phyloP scores from a whole-genome alignment of 2,797 vertebrate genomes.

The Myoxocephalus aenaeus region DNA sequence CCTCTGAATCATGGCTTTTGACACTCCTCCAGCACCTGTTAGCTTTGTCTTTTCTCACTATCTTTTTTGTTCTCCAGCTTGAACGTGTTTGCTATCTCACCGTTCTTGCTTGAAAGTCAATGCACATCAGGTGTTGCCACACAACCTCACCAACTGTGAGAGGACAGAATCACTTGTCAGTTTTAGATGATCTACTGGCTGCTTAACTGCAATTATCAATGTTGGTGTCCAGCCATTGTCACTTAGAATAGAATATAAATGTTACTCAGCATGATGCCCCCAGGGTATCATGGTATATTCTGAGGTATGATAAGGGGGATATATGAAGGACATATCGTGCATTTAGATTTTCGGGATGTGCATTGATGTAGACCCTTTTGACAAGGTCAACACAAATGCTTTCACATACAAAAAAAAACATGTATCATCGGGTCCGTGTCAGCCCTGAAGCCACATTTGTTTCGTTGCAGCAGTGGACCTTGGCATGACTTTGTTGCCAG shows the following conservation, averaged over 20 bases:
- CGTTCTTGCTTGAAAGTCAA: conserved; percentile 32
- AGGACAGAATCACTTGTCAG: conserved; percentile 12
- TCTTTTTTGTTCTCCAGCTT: conserved; percentile 51
- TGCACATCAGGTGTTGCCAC: conserved; percentile 15
- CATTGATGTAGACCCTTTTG: conserved; percentile 30
- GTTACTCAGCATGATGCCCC: neutral
- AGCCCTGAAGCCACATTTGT: conserved; percentile 61
- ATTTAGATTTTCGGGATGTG: conserved; percentile 53
- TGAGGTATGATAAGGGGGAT: neutral
- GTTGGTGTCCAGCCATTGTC: neutral
- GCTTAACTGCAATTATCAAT: conserved; percentile 11
- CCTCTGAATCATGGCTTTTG: conserved; percentile 68
- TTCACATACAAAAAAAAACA: conserved; percentile 38
- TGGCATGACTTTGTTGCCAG: conserved; percentile 83
- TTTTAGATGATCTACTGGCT: conserved; percentile 24
- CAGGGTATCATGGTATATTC: neutral
- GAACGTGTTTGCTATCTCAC: conserved; percentile 35
- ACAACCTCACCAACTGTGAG: conserved; percentile 13
- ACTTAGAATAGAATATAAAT: neutral
- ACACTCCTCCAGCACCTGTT: conserved; percentile 55
- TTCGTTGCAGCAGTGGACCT: conserved; percentile 78
- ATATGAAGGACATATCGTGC: conserved; percentile 23
- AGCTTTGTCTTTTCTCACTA: conserved; percentile 47
- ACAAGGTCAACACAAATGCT: conserved; percentile 57
- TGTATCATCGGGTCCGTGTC: conserved; percentile 46